A percentile compares a stretch with the other conserved stretches of the same genome.
Evolutionary conservation across 2,888 invertebrate genomes (phyloP).

Genomic region (Globia sparganii): DNA sequence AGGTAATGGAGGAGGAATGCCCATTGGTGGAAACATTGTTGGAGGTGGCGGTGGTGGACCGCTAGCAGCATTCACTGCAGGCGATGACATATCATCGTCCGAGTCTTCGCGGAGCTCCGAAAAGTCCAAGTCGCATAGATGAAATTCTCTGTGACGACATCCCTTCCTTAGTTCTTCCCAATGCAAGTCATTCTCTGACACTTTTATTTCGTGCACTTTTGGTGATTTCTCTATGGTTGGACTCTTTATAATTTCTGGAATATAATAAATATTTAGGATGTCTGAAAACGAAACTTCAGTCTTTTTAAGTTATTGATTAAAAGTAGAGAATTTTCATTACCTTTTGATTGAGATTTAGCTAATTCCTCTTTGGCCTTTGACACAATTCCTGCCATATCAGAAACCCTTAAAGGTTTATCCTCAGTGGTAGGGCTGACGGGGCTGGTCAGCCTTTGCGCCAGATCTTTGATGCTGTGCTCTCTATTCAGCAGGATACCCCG

Average conservation of each 20-base stretch:
- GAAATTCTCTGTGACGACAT: slow-evolving; percentile 93
- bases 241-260: slow-evolving; percentile 92
- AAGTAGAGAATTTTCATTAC: slow-evolving; percentile 70
- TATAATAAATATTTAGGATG: neutral
- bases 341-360: slow-evolving; percentile 96
- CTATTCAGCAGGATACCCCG: slow-evolving; percentile 93
- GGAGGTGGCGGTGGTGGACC: slow-evolving; percentile 95
- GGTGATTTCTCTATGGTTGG: slow-evolving; percentile 92
- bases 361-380: slow-evolving; percentile 98
- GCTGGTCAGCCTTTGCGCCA: slow-evolving; percentile 95
- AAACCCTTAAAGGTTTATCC: slow-evolving; percentile 92
- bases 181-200: slow-evolving; percentile 97
- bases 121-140: slow-evolving; percentile 98
- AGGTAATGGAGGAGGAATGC: slow-evolving; percentile 88
- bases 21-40: slow-evolving; percentile 90
- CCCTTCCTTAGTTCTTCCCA: slow-evolving; percentile 97
- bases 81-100: slow-evolving; percentile 94
- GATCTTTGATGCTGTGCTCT: slow-evolving; percentile 96
- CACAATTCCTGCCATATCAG: slow-evolving; percentile 97
- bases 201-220: slow-evolving; percentile 93
- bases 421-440: slow-evolving; percentile 91
- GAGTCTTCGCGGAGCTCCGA: slow-evolving; percentile 97
- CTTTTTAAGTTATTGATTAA: neutral
- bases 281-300: neutral
- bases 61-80: slow-evolving; percentile 91